phyloP scores from a whole-genome alignment of 2,113 vertebrate species.

The Rhinolophus ferrumequinum region DNA sequence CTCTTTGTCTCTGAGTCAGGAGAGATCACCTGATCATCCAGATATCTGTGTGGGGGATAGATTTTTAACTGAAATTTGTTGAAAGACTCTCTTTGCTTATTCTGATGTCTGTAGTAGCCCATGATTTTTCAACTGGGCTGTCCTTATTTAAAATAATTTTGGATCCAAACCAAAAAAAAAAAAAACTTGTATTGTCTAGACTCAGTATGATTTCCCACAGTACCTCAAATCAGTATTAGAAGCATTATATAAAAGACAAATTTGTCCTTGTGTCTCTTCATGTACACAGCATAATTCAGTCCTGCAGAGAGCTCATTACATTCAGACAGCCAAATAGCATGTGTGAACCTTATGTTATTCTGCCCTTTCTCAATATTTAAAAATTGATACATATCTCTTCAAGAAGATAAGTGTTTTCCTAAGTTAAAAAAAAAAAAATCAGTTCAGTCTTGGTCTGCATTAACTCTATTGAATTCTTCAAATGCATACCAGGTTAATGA shows the following conservation, averaged over 20 bases:
- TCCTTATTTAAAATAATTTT: constrained; percentile 80
- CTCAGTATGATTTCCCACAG: constrained; percentile 77
- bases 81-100: not conserved
- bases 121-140: constrained; percentile 68
- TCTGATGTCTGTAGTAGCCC: constrained; percentile 11
- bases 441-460: constrained; percentile 79
- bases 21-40: constrained; percentile 49
- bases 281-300: constrained; percentile 76
- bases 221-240: constrained; percentile 80
- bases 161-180: constrained; percentile 77
- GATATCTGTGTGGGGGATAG: constrained; percentile 5
- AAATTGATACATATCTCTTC: constrained; percentile 86
- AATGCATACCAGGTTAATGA: constrained; percentile 86
- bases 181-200: constrained; percentile 69
- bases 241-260: constrained; percentile 80
- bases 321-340: constrained; percentile 77
- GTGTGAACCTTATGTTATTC: constrained; percentile 83
- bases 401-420: constrained; percentile 85
- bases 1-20: constrained; percentile 67
- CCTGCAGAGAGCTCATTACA: constrained; percentile 58
- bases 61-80: constrained; percentile 57
- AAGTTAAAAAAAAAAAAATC: constrained; percentile 79
- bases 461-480: constrained; percentile 85
- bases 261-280: constrained; percentile 78
- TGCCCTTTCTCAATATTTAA: constrained; percentile 87